Evolutionary conservation across 2,888 invertebrate species (phyloP), one percentile per base, ranked within the genome.

Genomic region (Nasonia oneida): DNA sequence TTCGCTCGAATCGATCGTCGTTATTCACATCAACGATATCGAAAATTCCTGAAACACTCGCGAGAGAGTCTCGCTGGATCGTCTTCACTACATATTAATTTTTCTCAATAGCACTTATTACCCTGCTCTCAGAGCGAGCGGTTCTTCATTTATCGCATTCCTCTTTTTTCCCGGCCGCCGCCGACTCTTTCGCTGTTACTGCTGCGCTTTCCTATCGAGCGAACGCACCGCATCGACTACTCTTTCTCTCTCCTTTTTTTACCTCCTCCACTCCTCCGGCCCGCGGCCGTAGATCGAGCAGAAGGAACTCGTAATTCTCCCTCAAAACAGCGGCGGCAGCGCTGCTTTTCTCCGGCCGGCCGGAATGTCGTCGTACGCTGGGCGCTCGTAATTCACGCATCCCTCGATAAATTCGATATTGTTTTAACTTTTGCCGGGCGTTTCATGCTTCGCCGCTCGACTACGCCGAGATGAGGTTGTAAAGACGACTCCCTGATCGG

Each of bases 331-430:
- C 47, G 15, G 1, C 64, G 10, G 64, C 29, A 29, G 29, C 15
- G 29, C 12, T 14, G 67, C 67, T 67, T 67, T 29, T 57, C 29
- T 64, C n/a, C 85, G 86, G 82, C 74, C 75, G 84, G 86, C 87
- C 88, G 81, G 77, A 84, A 86, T 77, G 83, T 86, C 83, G 81
- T 86, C 83, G 83, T 78, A 39, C 80, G 42, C 23, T 50, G 29
- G 81, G 83, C 79, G 83, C 80, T 83, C 86, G 86, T 86, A 86
- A 86, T 57, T 86, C 86, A 87, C 76, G 86, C 82, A 87, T 87
- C 88, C 87, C 87, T 84, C 93, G 90, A 93, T 93, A 93, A 93
- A 93, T 93, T 91, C 91, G 91, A 93, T 93, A 93, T 93, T 93
- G 93, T 93, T 93, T 92, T 91, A 93, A 93, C 92, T 93, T 92